Evolutionary conservation across 1,140 invertebrate species (phyloP), one percentile per base, ranked within the genome.

Genomic region (Diploscapter pachys): DNA sequence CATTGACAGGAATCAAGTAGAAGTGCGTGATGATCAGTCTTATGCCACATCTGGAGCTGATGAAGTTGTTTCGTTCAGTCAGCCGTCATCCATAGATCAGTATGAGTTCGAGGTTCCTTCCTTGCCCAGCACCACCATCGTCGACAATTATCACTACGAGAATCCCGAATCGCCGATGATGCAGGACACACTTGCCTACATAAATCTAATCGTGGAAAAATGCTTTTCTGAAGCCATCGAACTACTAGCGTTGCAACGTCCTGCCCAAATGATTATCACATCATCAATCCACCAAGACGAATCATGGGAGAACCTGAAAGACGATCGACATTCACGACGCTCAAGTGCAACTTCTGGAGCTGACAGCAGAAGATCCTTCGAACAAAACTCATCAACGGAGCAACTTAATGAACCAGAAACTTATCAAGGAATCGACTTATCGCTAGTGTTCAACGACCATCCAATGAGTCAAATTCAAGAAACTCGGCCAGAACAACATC

Each of bases 281-380:
- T 59, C 69, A 9, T 4, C 69, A 66, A 4, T n/a, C 5, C 69
- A 3, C 55, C 51, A 57, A 11, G 71, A 75, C 8, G 54, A 11
- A 48, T 76, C 73, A 11, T 8, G 31, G n/a, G 71, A 64, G 5
- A 13, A 5, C 31, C 13, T 6, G 6, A 50, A 71, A 9, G 31
- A 6, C 52, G 69, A 52, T 9, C 50, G 8, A 55, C 2, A 5
- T 48, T 54, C 57, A 61, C 11, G 31, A 64, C 69, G 56, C 4
- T 71, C 69, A 2, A 71, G 69, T 71, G 69, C 73, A 4, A 75
- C 73, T 6, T 75, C 73, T 8, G 73, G 73, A 13, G 73, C 73
- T 63, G 73, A 75, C 54, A 31, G 31, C 6, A 61, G 63, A 6
- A 53, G 72, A 4, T 75, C 73, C 4, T 71, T 71, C 50, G 69